Percentiles rank a stretch among this genome's conserved stretches.
Evolutionary conservation across 2,888 invertebrate genomes (phyloP).

Genomic region (Acrobeloides nanus): DNA sequence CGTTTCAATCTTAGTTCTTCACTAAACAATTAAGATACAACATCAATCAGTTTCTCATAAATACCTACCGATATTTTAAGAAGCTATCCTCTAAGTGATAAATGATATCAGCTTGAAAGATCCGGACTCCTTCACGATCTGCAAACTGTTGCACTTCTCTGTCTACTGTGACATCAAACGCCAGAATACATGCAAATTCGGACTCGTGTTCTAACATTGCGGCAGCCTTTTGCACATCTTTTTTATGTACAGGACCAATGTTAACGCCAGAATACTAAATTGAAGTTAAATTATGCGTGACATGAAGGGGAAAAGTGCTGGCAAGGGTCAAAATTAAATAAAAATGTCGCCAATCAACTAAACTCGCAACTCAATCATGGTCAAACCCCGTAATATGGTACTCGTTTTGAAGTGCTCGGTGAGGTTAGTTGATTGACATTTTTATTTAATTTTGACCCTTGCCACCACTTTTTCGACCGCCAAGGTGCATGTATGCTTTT

Average conservation of each 20-base stretch:
- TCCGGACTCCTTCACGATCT: constrained; percentile 81
- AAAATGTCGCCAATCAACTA: too few species aligned
- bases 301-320: constrained; percentile 28
- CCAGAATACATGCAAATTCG: constrained; percentile 90
- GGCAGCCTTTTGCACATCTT: constrained; percentile 99
- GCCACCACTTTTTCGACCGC: too few species aligned
- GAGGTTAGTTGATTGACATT: too few species aligned
- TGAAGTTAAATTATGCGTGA: constrained; percentile 25
- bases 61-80: constrained; percentile 51
- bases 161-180: constrained; percentile 92
- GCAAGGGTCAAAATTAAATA: too few species aligned
- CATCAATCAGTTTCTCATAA: neutral
- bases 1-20: constrained; percentile 83
- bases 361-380: too few species aligned
- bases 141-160: constrained; percentile 95
- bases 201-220: constrained; percentile 97
- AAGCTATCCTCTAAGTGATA: constrained; percentile 98
- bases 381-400: too few species aligned
- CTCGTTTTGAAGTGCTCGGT: too few species aligned
- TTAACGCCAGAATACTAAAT: constrained; percentile 91
- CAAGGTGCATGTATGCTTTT: too few species aligned
- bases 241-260: constrained; percentile 97
- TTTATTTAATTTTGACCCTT: too few species aligned
- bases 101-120: constrained; percentile 95
- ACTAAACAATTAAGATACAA: constrained; percentile 61